Conservation (phyloP, 2,113 vertebrate genomes). For the Gobiocypris rarus region DNA sequence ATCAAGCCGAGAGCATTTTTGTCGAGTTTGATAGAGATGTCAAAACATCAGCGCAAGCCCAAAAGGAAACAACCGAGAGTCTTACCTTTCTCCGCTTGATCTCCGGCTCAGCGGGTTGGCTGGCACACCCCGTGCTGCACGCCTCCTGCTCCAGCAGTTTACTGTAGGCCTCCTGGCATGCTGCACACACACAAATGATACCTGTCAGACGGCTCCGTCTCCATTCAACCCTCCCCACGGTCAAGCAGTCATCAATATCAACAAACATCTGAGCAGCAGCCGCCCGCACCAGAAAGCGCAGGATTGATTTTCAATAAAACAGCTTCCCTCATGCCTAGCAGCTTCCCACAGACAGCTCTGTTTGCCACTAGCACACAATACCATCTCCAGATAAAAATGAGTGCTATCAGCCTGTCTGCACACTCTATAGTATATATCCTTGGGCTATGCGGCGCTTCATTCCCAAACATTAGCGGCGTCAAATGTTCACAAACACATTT, state of each 20-base stretch:
- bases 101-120: slow-evolving; percentile 83
- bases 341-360: slow-evolving; percentile 45
- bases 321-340: slow-evolving; percentile 53
- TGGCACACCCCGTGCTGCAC: slow-evolving; percentile 87
- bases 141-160: slow-evolving; percentile 85
- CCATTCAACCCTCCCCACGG: slow-evolving; percentile 10
- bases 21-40: slow-evolving; percentile 9
- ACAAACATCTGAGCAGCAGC: slow-evolving; percentile 52
- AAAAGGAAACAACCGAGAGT: not conserved
- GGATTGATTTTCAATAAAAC: slow-evolving; percentile 69
- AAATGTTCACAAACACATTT: not conserved
- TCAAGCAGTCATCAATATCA: slow-evolving; percentile 53
- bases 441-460: not conserved
- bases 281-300: slow-evolving; percentile 60
- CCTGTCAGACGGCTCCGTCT: slow-evolving; percentile 28
- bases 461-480: slow-evolving; percentile 8
- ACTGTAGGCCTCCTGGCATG: slow-evolving; percentile 91
- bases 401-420: slow-evolving; percentile 21
- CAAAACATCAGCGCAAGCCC: not conserved
- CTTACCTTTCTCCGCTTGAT: slow-evolving; percentile 84
- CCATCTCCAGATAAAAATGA: slow-evolving; percentile 35
- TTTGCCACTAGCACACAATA: slow-evolving; percentile 43
- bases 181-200: slow-evolving; percentile 68
- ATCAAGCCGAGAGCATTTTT: not conserved
- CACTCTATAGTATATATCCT: slow-evolving; percentile 19